These are phyloP conservation scores for Exocentrus adspersus DNA, from an alignment of 2,888 invertebrate species.

Conservation along the genomic window DNA sequence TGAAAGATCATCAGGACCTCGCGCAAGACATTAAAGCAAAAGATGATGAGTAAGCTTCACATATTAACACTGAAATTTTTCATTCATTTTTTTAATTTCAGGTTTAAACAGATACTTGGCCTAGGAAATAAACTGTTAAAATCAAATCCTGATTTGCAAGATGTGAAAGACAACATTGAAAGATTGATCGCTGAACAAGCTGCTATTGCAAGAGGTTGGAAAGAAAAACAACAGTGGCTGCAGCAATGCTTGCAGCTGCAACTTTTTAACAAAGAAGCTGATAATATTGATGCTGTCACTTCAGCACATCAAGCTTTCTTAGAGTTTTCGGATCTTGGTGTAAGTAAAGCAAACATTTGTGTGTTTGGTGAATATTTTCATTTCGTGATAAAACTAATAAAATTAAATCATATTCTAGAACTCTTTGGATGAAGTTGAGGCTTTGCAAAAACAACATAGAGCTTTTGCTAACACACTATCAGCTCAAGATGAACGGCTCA, in stretches of 20 bases:
- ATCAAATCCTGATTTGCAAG: slow-evolving; percentile 78
- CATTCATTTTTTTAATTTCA: slow-evolving; percentile 51
- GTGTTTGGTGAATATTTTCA: slow-evolving; percentile 14
- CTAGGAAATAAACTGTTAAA: slow-evolving; percentile 80
- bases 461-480: slow-evolving; percentile 91
- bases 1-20: slow-evolving; percentile 91
- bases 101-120: slow-evolving; percentile 82
- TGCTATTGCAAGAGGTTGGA: slow-evolving; percentile 83
- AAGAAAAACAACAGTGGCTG: slow-evolving; percentile 85
- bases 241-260: slow-evolving; percentile 90
- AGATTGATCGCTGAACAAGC: slow-evolving; percentile 79
- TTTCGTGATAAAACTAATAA: neutral
- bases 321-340: slow-evolving; percentile 88
- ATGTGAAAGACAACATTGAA: slow-evolving; percentile 80
- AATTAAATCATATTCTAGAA: slow-evolving; percentile 66
- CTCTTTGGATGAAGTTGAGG: slow-evolving; percentile 91
- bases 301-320: slow-evolving; percentile 94
- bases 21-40: slow-evolving; percentile 91
- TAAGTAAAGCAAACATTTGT: slow-evolving; percentile 61
- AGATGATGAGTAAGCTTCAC: slow-evolving; percentile 79
- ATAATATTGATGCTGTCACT: slow-evolving; percentile 95
- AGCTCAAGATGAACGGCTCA: slow-evolving; percentile 92
- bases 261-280: slow-evolving; percentile 94
- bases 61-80: neutral
- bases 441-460: slow-evolving; percentile 90